These are phyloP conservation scores for Podarcis muralis DNA, from an alignment of 2,113 vertebrate genomes.

Conservation along the genomic window DNA sequence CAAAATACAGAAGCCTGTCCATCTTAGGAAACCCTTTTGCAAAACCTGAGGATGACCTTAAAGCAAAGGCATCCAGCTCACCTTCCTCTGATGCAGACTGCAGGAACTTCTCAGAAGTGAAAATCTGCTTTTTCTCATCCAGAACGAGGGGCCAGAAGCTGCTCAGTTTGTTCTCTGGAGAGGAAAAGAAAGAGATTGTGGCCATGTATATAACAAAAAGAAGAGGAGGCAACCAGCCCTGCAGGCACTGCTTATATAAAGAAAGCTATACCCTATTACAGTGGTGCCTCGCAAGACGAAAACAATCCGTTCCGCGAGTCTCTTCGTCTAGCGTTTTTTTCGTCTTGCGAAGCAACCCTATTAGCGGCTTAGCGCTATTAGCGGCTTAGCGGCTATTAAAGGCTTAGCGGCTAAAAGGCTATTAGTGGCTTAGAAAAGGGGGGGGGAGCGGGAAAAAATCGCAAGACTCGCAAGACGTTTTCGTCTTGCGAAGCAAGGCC, in stretches of 20 bases:
- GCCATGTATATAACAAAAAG: constrained; percentile 11
- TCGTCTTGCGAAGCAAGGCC: no score
- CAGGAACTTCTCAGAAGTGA: constrained; percentile 96
- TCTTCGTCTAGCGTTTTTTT: no score
- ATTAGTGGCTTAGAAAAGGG: no score
- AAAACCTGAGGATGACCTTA: not conserved
- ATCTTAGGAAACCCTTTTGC: not conserved
- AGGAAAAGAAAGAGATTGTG: constrained; percentile 11
- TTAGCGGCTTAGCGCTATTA: no score
- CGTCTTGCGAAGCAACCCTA: no score
- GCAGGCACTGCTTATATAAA: not conserved
- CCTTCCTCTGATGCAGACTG: constrained; percentile 90
- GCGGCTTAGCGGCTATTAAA: no score
- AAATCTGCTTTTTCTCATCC: constrained; percentile 94
- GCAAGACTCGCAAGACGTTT: no score
- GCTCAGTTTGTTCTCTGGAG: constrained; percentile 86
- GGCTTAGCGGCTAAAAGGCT: no score
- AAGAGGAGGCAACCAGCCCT: not conserved
- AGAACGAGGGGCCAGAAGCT: constrained; percentile 91
- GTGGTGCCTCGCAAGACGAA: no score
- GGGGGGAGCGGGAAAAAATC: no score
- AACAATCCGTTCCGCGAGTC: no score
- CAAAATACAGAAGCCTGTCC: not conserved
- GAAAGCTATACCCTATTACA: no score
- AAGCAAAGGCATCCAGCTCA: constrained; percentile 67